phyloP scores from a whole-genome alignment of 2,113 vertebrate species.

The Pomatorhinus ruficollis region DNA sequence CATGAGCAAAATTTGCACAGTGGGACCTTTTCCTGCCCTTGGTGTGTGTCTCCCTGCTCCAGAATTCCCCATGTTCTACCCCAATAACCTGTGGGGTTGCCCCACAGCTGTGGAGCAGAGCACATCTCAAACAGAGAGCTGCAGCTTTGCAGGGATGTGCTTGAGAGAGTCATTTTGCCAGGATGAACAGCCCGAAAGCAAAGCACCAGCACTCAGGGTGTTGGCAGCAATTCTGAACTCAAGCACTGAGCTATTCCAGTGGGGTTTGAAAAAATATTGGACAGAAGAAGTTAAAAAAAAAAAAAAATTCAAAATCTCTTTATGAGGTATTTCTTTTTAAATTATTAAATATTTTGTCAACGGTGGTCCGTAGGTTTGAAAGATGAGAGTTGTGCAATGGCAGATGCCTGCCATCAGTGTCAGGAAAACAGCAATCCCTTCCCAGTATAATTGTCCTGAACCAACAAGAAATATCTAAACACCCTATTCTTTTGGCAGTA shows the following conservation, averaged over 20 bases:
- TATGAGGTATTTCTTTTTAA: background rate
- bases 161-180: background rate
- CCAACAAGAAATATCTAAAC: background rate
- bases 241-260: background rate
- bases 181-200: background rate
- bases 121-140: background rate
- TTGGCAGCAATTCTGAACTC: background rate
- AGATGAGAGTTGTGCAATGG: background rate
- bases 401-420: background rate
- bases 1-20: background rate
- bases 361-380: background rate
- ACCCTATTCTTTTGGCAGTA: background rate
- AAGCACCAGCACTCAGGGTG: background rate
- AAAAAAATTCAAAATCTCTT: background rate
- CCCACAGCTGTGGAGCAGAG: background rate
- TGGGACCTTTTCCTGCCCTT: background rate
- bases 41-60: background rate
- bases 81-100: background rate
- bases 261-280: background rate
- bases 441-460: background rate
- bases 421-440: background rate
- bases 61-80: background rate
- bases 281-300: background rate
- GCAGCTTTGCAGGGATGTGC: background rate
- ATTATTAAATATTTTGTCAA: background rate